Conservation (phyloP, 2,888 invertebrate genomes). For the Thumatha senex region DNA sequence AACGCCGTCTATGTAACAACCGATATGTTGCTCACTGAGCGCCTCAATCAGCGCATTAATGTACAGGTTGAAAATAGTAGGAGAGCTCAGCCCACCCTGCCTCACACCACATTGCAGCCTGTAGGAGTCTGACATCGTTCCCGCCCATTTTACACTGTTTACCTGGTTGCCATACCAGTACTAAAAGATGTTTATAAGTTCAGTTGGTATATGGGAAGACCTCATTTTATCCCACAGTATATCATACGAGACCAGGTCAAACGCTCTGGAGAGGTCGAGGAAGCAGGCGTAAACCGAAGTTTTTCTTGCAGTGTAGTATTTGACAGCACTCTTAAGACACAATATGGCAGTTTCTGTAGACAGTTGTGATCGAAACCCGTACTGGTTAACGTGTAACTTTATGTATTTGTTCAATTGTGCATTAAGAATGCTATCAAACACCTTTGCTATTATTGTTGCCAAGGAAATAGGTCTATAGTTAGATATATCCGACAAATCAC, state of each 20-base stretch:
- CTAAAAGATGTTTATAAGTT: not conserved
- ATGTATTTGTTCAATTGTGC: not conserved
- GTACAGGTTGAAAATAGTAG: no score
- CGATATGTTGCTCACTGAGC: no score
- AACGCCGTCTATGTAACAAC: not conserved
- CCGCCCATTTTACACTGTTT: not conserved
- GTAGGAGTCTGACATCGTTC: not conserved
- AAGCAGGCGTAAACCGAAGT: constrained; percentile 19
- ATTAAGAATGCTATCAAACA: constrained; percentile 9
- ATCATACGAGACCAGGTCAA: constrained; percentile 18
- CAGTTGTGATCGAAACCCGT: constrained; percentile 10
- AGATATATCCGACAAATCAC: not conserved
- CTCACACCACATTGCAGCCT: not conserved
- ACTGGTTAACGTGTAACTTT: constrained; percentile 3
- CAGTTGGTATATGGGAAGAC: not conserved
- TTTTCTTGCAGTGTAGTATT: constrained; percentile 15
- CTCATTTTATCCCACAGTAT: constrained; percentile 16
- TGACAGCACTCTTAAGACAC: constrained; percentile 14
- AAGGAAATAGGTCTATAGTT: constrained; percentile 10
- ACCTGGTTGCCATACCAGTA: not conserved
- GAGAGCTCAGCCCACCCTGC: not conserved
- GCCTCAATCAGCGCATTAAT: no score
- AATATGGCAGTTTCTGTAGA: constrained; percentile 21
- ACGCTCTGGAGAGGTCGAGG: constrained; percentile 13
- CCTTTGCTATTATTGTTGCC: constrained; percentile 6